phyloP scores from a whole-genome alignment of 30 jellyfish, hydroid and myxozoan genomes.

The Phacellophora camtschatica region DNA sequence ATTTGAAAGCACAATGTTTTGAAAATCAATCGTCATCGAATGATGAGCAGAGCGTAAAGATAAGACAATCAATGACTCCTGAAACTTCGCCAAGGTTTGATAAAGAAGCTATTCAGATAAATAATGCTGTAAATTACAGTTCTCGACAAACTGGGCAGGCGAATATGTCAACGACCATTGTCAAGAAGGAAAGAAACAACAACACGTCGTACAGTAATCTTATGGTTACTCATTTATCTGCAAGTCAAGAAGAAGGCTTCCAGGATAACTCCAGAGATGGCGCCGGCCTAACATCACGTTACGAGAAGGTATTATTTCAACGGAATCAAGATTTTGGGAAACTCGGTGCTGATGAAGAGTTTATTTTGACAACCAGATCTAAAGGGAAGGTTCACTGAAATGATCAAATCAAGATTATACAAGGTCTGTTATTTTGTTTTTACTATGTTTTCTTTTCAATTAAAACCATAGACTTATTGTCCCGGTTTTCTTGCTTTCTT shows the following conservation, averaged over 20 bases:
- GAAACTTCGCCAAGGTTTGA: not conserved
- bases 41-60: not conserved
- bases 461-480: too few relatives aligned
- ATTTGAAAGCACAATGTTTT: not conserved
- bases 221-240: not conserved
- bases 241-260: not conserved
- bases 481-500: too few relatives aligned
- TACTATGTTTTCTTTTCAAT: too few relatives aligned
- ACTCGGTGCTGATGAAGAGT: constrained; percentile 37
- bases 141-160: not conserved
- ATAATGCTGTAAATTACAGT: not conserved
- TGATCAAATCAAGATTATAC: not conserved
- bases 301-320: constrained; percentile 49
- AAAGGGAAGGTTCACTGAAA: constrained; percentile 62
- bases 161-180: not conserved
- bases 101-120: not conserved
- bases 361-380: constrained; percentile 28
- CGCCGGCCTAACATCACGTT: constrained; percentile 34
- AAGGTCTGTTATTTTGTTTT: not conserved
- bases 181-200: constrained; percentile 44
- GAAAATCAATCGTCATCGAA: not conserved
- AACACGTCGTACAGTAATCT: constrained; percentile 33
- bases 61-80: not conserved
- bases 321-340: constrained; percentile 45
- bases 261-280: not conserved